A percentile compares a stretch with the other conserved stretches of the same genome.
Evolutionary conservation across 2,888 invertebrate genomes (phyloP).

Genomic region (Schizotus pectinicornis): DNA sequence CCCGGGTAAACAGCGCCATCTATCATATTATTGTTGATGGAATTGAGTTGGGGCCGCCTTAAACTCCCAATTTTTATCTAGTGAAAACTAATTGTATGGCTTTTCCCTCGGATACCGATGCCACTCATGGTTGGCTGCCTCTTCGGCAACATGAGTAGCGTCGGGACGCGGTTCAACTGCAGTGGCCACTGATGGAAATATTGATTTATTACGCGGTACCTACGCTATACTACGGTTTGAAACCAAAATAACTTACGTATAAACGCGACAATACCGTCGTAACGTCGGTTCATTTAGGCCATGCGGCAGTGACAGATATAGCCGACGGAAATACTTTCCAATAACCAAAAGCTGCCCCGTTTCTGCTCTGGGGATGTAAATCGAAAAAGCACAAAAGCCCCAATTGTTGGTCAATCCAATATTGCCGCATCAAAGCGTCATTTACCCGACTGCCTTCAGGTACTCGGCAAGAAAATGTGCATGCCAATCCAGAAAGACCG

Average conservation of each 20-base stretch:
- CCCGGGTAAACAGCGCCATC: no score
- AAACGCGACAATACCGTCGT: constrained; percentile 8
- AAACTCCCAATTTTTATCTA: neutral
- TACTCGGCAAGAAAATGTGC: no score
- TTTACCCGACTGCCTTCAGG: no score
- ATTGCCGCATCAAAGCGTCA: no score
- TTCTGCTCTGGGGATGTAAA: no score
- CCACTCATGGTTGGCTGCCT: constrained; percentile 16
- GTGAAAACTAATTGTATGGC: no score
- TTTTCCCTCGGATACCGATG: neutral
- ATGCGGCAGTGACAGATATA: neutral
- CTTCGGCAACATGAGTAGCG: constrained; percentile 16
- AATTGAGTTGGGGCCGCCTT: constrained; percentile 1
- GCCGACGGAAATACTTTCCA: neutral
- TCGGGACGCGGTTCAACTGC: constrained; percentile 19
- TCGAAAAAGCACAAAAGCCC: no score
- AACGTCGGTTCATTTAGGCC: constrained; percentile 4
- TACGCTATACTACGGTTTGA: constrained; percentile 15
- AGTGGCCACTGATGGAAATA: constrained; percentile 22
- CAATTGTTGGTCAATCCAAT: no score
- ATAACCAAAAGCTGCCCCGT: no score
- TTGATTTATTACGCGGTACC: constrained; percentile 22
- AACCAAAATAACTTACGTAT: constrained; percentile 13
- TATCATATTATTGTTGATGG: constrained; percentile 3
- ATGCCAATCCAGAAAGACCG: no score